Base-by-base conservation (phyloP, 2,113 vertebrate genomes). In the Synodontis membranacea region DNA sequence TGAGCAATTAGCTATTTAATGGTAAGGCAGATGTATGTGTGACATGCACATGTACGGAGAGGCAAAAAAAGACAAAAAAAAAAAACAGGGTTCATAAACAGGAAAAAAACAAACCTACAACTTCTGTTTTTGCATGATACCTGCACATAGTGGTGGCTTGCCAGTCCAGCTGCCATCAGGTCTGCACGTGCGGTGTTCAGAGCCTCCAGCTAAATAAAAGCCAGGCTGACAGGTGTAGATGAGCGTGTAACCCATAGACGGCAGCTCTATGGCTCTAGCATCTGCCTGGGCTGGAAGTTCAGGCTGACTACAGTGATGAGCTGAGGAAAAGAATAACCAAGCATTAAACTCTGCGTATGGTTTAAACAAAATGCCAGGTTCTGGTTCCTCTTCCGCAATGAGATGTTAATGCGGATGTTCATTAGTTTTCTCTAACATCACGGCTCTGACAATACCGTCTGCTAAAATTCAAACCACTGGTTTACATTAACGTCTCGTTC, bases 101-200 rank as follows among this genome's bases (percentile, higher is more conserved):
- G 10, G 8, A 1, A 80, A 80, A 58, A 39, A 50, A n/a, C 52
- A 21, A 0, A 58, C 12, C 34, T 60, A 31, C 46, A 44, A 66
- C 31, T 8, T 83, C 50, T 80, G 25, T 87, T 9, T 9, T 0
- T 7, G 64, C 25, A 46, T 82, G 70, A 93, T 94, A 99, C 98
- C 96, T 83, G 97, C 93, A 94, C 98, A 99, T 39, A 97, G 88
- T 0, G 98, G 97, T 0, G 96, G 96, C n/a, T 99, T 99, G 42
- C 98, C 98, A 0, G 98, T 98, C 98, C 98, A 99, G 95, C 97
- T 99, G 90, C 98, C 97, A 0, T 99, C 98, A 0, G 98, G 95
- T 88, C 96, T 96, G 94, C 98, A 99, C 87, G 98, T 99, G 39
- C 98, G 96, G 91, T 99, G 98, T 90, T 99, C 98, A 0, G 98